Evolutionary conservation across 1,140 invertebrate genomes (phyloP), one percentile per base, ranked within the genome.

Genomic region (Ips nitidus): DNA sequence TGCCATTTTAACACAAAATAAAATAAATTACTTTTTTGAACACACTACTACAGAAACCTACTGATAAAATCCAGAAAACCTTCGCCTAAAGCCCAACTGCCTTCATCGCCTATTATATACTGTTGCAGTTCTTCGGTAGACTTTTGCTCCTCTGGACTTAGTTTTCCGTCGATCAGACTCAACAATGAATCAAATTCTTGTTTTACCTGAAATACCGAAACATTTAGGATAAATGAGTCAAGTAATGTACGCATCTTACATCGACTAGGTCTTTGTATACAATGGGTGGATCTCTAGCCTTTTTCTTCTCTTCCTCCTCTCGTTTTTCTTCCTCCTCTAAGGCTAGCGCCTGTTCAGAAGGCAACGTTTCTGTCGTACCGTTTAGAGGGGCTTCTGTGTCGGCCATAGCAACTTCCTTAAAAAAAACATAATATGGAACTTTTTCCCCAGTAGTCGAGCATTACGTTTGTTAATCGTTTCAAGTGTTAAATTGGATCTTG

Each of bases 11-110:
- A 6, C n/a, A 47, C 45, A 47, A n/a, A 47, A 47, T 47, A 47
- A 5, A 47, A n/a, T n/a, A 47, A 3, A 8, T 45, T 42, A 41
- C 52, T 59, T 39, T 61, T 59, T 6, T 22, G 22, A 22, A 22
- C 22, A 22, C 22, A 62, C 22, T 22, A 22, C 22, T 22, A 22
- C 22, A 22, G 22, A 22, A 56, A 82, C 83, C 80, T 64, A 91
- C 90, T 90, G 65, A 95, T 87, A 76, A 95, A 92, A 66, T 86
- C 84, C 38, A 95, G 84, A 79, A 96, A 96, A 71, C 92, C 89
- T 73, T 95, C 93, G 1, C 94, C 92, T 5, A 97, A 83, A 52
- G 93, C 93, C 94, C 94, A 96, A 70, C 91, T 93, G 52, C 94
- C 94, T 75, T 94, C 92, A 73, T 94, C 91, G 69, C 91, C 90